phyloP scores from a whole-genome alignment of 1,140 invertebrate species.

The Drosophila tristis region DNA sequence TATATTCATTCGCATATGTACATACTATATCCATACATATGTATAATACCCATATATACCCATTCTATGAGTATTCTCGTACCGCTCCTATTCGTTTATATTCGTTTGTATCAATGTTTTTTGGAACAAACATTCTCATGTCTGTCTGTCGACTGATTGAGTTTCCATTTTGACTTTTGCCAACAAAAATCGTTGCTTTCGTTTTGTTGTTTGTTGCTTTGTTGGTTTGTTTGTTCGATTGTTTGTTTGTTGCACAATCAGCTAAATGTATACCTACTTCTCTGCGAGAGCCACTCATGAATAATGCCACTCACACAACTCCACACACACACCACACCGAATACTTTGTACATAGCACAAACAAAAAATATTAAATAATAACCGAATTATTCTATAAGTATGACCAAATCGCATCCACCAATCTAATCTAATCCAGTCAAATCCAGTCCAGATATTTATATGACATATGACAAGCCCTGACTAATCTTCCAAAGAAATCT shows the following conservation, averaged over 20 bases:
- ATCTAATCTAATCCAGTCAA: neutral
- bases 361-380: neutral
- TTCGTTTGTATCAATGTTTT: conserved; percentile 37
- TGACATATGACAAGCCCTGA: conserved; percentile 48
- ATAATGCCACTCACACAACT: conserved; percentile 24
- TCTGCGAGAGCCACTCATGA: conserved; percentile 5
- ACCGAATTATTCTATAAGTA: conserved; percentile 23
- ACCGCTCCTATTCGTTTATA: neutral
- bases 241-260: conserved; percentile 58
- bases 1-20: conserved; percentile 33
- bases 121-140: conserved; percentile 21
- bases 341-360: conserved; percentile 63
- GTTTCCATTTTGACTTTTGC: conserved; percentile 23
- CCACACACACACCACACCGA: conserved; percentile 29
- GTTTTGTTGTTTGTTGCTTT: conserved; percentile 40
- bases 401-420: conserved; percentile 38
- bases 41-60: neutral
- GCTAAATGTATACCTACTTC: conserved; percentile 23
- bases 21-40: conserved; percentile 3
- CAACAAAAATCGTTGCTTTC: conserved; percentile 1
- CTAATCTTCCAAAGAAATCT: conserved; percentile 84
- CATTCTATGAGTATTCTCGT: conserved; percentile 15
- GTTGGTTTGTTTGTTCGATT: conserved; percentile 42
- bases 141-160: conserved; percentile 40
- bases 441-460: conserved; percentile 1